These are phyloP conservation scores for Plecturocebus donacophilus DNA, from an alignment of 2,113 vertebrate genomes.

Conservation along the genomic window DNA sequence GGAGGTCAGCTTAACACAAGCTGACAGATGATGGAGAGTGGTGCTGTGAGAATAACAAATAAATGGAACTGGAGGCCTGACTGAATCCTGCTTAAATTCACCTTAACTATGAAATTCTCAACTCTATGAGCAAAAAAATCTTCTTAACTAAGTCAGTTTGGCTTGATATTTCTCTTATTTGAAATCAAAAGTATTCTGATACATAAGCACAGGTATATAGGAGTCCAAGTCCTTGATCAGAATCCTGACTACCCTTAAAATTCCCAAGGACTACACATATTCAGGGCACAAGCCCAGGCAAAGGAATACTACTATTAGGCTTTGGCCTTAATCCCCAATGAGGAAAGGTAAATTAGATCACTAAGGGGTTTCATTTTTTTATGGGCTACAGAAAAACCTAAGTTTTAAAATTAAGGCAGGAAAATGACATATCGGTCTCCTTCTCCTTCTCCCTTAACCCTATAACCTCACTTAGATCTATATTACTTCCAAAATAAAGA, in stretches of 20 bases:
- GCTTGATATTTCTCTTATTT: neutral
- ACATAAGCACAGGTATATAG: neutral
- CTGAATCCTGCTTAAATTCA: neutral
- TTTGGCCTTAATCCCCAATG: neutral
- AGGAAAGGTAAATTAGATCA: neutral
- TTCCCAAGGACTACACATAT: neutral
- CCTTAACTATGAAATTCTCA: neutral
- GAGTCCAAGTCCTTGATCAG: neutral
- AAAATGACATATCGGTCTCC: neutral
- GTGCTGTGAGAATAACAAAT: neutral
- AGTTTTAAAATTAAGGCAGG: neutral
- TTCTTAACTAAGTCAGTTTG: neutral
- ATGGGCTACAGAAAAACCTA: neutral
- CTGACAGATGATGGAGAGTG: neutral
- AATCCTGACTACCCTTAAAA: conserved; percentile 11
- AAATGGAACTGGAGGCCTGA: neutral
- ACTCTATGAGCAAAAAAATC: neutral
- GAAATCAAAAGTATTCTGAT: neutral
- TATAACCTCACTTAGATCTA: neutral
- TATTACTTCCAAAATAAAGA: neutral
- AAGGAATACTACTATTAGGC: neutral
- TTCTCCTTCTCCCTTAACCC: neutral
- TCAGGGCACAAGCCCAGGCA: neutral
- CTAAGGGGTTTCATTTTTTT: neutral
- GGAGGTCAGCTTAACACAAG: neutral